Evolutionary conservation across 1,140 invertebrate species (phyloP), one percentile per base, ranked within the genome.

Genomic region (Dendrolimus kikuchii): DNA sequence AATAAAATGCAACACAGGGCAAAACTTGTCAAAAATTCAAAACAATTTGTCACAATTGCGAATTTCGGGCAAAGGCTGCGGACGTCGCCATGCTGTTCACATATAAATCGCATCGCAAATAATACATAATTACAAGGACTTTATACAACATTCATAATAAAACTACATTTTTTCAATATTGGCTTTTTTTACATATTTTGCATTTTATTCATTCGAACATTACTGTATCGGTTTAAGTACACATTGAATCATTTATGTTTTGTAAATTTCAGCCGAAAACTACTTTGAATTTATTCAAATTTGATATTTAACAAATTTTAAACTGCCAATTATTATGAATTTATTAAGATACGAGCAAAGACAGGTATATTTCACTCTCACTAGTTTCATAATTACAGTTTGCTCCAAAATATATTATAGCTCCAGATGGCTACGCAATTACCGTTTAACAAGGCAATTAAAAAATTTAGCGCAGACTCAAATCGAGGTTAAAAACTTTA

Each of bases 1-100:
- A 79, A 77, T 81, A 84, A 84, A 81, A 77, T 77, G 77, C 69
- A 77, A 68, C 60, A 71, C 54, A 61, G 63, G 57, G 52, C 40
- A 57, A 68, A 66, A 66, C 49, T 52, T 53, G 55, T 61, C 59
- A 66, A 68, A 70, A 68, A 64, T 23, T 60, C 42, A 53, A 51
- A 60, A 56, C 55, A 55, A 49, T 59, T 55, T 57, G 9, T 60
- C 49, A 54, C 44, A 64, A 53, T 56, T 56, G 44, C 55, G 36
- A 55, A 41, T 40, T 52, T n/a, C 43, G 43, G n/a, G 43, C 43
- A 8, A 5, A 45, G 43, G n/a, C 43, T 45, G 43, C 23, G n/a
- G n/a, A 45, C 43, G 43, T 45, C 3, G 23, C 23, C 23, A 23
- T 23, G 23, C 23, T 23, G 23, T 2, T 23, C 23, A 23, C 23